Percentiles rank a stretch among this genome's conserved stretches.
phyloP scores from a whole-genome alignment of 2,113 vertebrate genomes.

The Sitta europaea region DNA sequence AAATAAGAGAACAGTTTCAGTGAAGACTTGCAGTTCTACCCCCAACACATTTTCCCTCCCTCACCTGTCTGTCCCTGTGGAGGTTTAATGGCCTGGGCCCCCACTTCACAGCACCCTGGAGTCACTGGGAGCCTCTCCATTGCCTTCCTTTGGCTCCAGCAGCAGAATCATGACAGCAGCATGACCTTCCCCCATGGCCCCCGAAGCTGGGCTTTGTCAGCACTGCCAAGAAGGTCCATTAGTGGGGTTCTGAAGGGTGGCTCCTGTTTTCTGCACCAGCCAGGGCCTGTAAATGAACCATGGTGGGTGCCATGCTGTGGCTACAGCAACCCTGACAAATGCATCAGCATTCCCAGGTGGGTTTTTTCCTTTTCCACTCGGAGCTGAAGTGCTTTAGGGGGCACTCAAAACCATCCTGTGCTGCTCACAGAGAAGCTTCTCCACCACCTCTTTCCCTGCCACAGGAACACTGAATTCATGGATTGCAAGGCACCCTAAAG shows the following conservation, averaged over 20 bases:
- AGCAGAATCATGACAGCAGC: neutral
- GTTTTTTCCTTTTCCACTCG: neutral
- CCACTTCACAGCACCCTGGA: neutral
- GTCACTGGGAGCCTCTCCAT: neutral
- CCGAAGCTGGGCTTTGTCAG: neutral
- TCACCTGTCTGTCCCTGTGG: accelerated
- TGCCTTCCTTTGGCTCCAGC: neutral
- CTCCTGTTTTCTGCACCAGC: neutral
- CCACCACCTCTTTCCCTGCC: neutral
- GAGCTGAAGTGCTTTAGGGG: neutral
- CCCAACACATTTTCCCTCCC: neutral
- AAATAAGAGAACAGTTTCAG: neutral
- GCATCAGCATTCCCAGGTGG: neutral
- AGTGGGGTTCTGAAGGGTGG: neutral
- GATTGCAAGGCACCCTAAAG: neutral
- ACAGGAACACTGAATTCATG: neutral
- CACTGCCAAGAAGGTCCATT: neutral
- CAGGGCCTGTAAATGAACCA: neutral
- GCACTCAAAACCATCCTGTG: neutral
- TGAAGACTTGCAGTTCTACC: neutral
- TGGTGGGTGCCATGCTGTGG: neutral
- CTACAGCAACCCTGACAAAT: neutral
- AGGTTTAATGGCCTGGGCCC: neutral
- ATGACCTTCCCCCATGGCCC: neutral
- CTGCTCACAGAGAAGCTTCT: neutral